phyloP scores from a whole-genome alignment of 2,888 invertebrate genomes.

The Synergus laeviventris region DNA sequence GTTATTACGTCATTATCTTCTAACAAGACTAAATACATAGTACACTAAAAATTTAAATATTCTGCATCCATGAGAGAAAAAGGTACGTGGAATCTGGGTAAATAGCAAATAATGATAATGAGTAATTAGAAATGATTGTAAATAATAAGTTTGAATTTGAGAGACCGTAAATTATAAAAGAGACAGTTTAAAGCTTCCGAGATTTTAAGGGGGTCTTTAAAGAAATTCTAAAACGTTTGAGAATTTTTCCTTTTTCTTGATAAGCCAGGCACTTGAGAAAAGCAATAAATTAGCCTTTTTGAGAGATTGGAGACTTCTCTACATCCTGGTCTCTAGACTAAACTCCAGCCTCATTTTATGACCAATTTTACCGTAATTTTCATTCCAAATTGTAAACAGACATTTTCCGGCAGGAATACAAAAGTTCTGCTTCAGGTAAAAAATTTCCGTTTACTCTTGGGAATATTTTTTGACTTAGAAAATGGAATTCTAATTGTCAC shows the following conservation, averaged over 20 bases:
- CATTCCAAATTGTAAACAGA: neutral
- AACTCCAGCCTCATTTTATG: neutral
- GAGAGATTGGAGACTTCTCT: neutral
- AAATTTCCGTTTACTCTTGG: neutral
- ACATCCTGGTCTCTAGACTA: neutral
- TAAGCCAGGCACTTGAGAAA: neutral
- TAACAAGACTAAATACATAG: slow-evolving; percentile 26
- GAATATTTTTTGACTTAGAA: neutral
- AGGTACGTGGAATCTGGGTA: neutral
- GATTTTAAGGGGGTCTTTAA: neutral
- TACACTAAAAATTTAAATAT: neutral
- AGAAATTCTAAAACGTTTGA: neutral
- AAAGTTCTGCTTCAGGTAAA: neutral
- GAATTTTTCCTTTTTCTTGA: neutral
- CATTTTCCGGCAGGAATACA: neutral
- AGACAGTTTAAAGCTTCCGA: neutral
- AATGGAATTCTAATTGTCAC: no score
- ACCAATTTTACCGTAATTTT: neutral
- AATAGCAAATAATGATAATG: neutral
- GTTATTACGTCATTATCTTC: slow-evolving; percentile 36
- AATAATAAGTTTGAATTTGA: neutral
- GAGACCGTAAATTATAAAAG: neutral
- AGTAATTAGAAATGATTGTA: neutral
- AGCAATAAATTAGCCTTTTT: neutral
- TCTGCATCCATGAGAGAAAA: neutral